Evolutionary conservation across 2,113 vertebrate species (phyloP).

Genomic region (Fulica atra): DNA sequence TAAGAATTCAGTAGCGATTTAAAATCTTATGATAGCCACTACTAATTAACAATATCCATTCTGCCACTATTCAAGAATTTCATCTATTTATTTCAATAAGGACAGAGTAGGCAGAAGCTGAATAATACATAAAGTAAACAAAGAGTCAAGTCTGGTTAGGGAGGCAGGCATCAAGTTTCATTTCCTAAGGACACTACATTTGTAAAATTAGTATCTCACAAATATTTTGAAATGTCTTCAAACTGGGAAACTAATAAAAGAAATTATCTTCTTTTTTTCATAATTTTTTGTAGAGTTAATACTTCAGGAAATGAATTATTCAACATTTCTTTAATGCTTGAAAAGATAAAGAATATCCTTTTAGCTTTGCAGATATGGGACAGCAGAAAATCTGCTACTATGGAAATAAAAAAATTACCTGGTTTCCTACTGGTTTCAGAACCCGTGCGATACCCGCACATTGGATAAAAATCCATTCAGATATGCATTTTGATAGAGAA

Average conservation of each 20-base stretch:
- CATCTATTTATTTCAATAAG: neutral
- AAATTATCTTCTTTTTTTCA: neutral
- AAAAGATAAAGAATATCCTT: constrained; percentile 38
- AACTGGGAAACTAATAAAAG: neutral
- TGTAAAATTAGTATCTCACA: constrained; percentile 33
- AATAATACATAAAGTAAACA: constrained; percentile 28
- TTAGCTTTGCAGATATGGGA: neutral
- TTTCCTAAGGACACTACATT: constrained; percentile 16
- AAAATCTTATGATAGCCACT: neutral
- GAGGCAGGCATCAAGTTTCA: constrained; percentile 1
- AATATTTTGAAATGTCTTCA: constrained; percentile 27
- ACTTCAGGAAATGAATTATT: constrained; percentile 43
- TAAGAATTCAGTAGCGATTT: neutral
- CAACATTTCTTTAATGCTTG: constrained; percentile 8
- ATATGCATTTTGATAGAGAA: neutral
- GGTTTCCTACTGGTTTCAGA: neutral
- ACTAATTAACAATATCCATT: neutral
- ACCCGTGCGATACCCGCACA: neutral
- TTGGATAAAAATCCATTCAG: neutral
- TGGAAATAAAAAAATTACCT: neutral
- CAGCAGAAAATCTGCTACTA: neutral
- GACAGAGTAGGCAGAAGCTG: neutral
- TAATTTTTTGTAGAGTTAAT: neutral
- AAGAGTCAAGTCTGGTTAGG: neutral
- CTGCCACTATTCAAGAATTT: neutral